Conservation (phyloP, 2,888 invertebrate genomes). For the Clistopyga incitator region DNA sequence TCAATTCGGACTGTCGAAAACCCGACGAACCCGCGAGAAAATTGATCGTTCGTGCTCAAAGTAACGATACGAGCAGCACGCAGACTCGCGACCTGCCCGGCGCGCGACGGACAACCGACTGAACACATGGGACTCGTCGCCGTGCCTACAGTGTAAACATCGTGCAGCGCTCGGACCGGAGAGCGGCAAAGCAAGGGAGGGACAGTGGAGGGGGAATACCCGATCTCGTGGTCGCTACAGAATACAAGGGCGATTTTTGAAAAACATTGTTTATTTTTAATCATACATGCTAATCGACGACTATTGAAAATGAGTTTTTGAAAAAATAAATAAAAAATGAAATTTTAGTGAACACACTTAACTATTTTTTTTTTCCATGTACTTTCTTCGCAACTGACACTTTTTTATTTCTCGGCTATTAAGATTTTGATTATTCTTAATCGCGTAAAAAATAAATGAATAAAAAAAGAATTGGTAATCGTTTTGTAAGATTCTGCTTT, state of each 20-base stretch:
- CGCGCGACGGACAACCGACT: slow-evolving; percentile 79
- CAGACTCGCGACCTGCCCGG: slow-evolving; percentile 70
- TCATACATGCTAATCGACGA: too few relatives aligned
- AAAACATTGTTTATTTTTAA: slow-evolving; percentile 1
- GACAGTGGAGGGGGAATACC: slow-evolving; percentile 11
- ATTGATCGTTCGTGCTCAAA: neutral
- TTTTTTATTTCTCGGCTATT: too few relatives aligned
- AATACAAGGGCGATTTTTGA: too few relatives aligned
- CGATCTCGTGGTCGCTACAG: neutral
- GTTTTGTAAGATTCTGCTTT: too few relatives aligned
- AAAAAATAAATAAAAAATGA: too few relatives aligned
- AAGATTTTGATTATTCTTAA: too few relatives aligned
- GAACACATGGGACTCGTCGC: slow-evolving; percentile 80
- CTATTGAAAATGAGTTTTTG: too few relatives aligned
- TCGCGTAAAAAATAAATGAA: too few relatives aligned
- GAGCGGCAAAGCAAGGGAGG: slow-evolving; percentile 28
- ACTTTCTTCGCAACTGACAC: too few relatives aligned
- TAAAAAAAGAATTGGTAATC: too few relatives aligned
- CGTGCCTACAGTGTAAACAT: slow-evolving; percentile 81
- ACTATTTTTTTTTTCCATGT: too few relatives aligned
- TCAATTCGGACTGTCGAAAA: neutral
- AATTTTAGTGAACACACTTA: too few relatives aligned
- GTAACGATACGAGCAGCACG: slow-evolving; percentile 42
- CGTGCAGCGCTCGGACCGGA: slow-evolving; percentile 66
- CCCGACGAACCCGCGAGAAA: neutral